Percentiles rank a stretch among this genome's conserved stretches.
These are phyloP conservation scores for Triops longicaudatus DNA, from an alignment of 1,140 invertebrate species.

Conservation along the genomic window DNA sequence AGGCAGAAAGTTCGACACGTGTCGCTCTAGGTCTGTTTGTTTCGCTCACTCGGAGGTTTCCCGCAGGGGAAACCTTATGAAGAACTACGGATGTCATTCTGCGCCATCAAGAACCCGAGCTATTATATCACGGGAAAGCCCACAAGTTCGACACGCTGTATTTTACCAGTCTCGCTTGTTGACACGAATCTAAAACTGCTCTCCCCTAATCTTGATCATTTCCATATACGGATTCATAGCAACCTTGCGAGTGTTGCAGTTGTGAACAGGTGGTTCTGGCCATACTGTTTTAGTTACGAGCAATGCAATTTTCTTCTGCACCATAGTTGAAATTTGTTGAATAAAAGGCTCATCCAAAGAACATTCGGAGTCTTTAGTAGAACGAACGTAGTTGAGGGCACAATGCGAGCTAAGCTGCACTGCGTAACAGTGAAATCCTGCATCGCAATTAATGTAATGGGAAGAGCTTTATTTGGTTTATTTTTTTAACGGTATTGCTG, in stretches of 20 bases:
- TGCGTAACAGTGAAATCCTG: too few relatives aligned
- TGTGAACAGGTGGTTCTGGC: neutral
- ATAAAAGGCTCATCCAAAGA: too few relatives aligned
- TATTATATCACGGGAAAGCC: neutral
- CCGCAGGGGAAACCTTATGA: neutral
- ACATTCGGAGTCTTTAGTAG: too few relatives aligned
- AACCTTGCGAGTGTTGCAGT: neutral
- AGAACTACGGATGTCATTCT: neutral
- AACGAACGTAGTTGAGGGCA: too few relatives aligned
- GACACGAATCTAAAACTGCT: neutral
- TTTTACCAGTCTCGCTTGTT: neutral
- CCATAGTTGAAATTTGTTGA: too few relatives aligned
- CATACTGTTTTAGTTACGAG: too few relatives aligned
- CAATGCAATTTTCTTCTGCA: too few relatives aligned
- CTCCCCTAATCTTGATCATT: neutral
- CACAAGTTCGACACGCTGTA: neutral
- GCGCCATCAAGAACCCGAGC: neutral
- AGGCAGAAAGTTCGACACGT: neutral
- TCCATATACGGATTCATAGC: neutral
- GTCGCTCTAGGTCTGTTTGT: neutral
- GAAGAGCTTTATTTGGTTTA: too few relatives aligned
- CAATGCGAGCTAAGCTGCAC: too few relatives aligned
- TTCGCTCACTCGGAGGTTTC: neutral
- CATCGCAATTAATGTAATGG: too few relatives aligned
- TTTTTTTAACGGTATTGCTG: too few relatives aligned